Evolutionary conservation across 2,888 invertebrate species (phyloP), one percentile per base, ranked within the genome.

Genomic region (Drosophila neotestacea): DNA sequence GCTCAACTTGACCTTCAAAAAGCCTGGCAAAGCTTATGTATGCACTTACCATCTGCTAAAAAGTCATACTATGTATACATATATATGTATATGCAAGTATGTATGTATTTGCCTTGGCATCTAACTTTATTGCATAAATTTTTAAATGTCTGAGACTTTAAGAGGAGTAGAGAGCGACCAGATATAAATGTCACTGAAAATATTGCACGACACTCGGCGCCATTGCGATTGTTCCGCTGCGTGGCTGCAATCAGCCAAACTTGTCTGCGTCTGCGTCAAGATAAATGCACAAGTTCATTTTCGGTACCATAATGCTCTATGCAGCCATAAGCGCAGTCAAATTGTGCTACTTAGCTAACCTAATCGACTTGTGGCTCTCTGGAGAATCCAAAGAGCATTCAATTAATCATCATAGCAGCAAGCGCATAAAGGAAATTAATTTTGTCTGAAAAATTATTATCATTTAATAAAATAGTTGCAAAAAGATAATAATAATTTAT

Each of bases 271-370:
- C 78, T 54, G 72, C 84, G 72, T 84, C 90, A 81, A 85, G 85
- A 85, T 90, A 90, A 90, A 81, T 88, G 85, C 89, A 88, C 87
- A 86, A 85, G 89, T 85, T 90, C 90, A 90, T 85, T 90, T 90
- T 86, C 48, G 58, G 68, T 66, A 71, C 44, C 81, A 64, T n/a
- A 69, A 60, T 81, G 79, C 77, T 60, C 79, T 44, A 41, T 34
- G 44, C 22, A 46, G 54, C 13, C 59, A 55, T 36, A 22, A 34
- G 44, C 28, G 44, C 56, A 46, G 27, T 38, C 36, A n/a, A 47
- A 28, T 38, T 46, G 16, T 36, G 46, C 44, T 28, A 39, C 39
- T 77, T 32, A 73, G 52, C 80, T 69, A 41, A 55, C 38, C 36
- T 9, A 27, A 44, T 46, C 36, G 54, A 6, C 22, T 34, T 7